Conservation (phyloP, 2,113 vertebrate genomes). For the Pseudolaguvia tuberculata region DNA sequence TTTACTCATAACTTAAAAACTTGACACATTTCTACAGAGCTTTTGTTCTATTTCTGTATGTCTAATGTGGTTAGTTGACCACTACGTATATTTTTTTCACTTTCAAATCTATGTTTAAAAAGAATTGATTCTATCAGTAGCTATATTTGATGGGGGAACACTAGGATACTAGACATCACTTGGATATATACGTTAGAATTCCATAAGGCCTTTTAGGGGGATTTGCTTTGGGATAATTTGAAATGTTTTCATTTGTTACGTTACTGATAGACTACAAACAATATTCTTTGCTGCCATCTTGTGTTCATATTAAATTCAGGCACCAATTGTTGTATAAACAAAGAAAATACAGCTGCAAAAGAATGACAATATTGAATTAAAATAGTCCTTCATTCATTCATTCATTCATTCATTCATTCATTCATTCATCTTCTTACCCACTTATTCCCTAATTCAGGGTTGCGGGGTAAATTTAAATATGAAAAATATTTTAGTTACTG, state of each 20-base stretch:
- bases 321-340: too few relatives aligned
- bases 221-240: not conserved
- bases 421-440: too few relatives aligned
- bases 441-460: too few relatives aligned
- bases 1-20: conserved; percentile 23
- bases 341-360: not conserved
- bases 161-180: not conserved
- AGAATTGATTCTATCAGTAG: not conserved
- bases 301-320: not conserved
- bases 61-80: too few relatives aligned
- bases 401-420: too few relatives aligned
- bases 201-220: not conserved
- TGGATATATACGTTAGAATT: not conserved
- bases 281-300: conserved; percentile 24
- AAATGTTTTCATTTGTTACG: not conserved
- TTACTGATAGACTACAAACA: not conserved
- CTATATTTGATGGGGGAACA: not conserved
- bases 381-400: too few relatives aligned
- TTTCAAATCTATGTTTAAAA: not conserved
- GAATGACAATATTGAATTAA: not conserved
- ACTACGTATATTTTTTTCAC: not conserved
- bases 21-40: not conserved
- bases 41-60: too few relatives aligned
- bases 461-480: too few relatives aligned
- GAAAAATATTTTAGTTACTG: not conserved